phyloP scores from a whole-genome alignment of 1,140 invertebrate species.

The Anastatus disparis region DNA sequence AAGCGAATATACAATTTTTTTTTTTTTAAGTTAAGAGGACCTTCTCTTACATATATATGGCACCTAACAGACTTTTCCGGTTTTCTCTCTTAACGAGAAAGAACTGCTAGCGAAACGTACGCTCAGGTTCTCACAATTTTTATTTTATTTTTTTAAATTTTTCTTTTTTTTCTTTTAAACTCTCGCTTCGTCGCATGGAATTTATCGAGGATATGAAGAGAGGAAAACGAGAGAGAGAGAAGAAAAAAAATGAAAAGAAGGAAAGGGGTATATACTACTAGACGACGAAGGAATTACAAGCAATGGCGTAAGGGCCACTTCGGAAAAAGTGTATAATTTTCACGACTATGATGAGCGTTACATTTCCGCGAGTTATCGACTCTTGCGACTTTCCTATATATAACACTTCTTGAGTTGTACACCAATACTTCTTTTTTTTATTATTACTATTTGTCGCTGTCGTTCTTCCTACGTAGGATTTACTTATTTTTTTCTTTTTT shows the following conservation, averaged over 20 bases:
- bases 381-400: too few species aligned
- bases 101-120: too few species aligned
- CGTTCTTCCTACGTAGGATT: too few species aligned
- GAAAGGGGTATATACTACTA: too few species aligned
- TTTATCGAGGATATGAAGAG: not conserved
- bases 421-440: too few species aligned
- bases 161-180: too few species aligned
- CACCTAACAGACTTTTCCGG: constrained; percentile 1
- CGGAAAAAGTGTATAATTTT: constrained; percentile 25
- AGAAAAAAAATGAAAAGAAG: not conserved
- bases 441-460: too few species aligned
- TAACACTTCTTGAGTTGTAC: too few species aligned
- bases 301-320: not conserved
- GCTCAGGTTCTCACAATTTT: too few species aligned
- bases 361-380: not conserved
- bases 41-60: not conserved
- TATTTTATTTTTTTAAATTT: too few species aligned
- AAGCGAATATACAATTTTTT: not conserved
- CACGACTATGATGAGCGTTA: not conserved
- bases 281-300: not conserved
- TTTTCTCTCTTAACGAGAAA: constrained; percentile 17
- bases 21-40: constrained; percentile 1
- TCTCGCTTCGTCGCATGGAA: not conserved
- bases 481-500: too few species aligned
- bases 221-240: not conserved